phyloP scores from a whole-genome alignment of 2,113 vertebrate species.

The Falcunculus frontatus region DNA sequence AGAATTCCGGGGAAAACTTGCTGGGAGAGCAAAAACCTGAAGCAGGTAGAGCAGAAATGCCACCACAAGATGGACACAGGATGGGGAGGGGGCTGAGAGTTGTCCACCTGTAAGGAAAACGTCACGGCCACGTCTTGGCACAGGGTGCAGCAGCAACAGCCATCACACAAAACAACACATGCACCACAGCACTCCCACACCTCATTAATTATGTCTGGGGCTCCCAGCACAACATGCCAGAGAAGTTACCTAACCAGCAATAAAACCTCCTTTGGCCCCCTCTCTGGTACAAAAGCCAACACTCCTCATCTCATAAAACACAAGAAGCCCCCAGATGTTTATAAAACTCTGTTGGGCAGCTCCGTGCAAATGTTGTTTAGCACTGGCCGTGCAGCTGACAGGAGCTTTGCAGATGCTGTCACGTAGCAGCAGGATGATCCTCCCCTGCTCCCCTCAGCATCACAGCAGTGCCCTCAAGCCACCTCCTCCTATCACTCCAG shows the following conservation, averaged over 20 bases:
- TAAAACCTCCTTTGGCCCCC: background rate
- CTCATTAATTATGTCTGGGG: slow-evolving; percentile 11
- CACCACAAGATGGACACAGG: background rate
- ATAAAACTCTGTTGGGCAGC: background rate
- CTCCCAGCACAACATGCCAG: background rate
- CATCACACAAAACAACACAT: background rate
- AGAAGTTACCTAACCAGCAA: slow-evolving; percentile 52
- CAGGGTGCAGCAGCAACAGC: background rate
- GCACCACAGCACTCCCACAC: background rate
- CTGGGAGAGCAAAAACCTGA: background rate
- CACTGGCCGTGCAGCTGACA: background rate
- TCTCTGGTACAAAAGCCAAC: slow-evolving; percentile 27
- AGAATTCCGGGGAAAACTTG: background rate
- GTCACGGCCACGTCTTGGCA: background rate
- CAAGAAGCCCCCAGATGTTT: slow-evolving; percentile 28
- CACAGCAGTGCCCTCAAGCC: background rate
- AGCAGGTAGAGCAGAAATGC: background rate
- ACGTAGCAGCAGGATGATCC: background rate
- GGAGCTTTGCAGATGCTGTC: background rate
- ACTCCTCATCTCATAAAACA: background rate
- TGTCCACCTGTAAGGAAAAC: background rate
- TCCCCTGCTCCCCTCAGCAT: background rate
- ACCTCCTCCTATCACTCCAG: background rate
- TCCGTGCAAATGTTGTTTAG: background rate
- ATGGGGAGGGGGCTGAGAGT: background rate